A percentile compares a stretch with the other conserved stretches of the same genome.
Evolutionary conservation across 2,888 invertebrate species (phyloP).

Genomic region (Drosophila subquinaria): DNA sequence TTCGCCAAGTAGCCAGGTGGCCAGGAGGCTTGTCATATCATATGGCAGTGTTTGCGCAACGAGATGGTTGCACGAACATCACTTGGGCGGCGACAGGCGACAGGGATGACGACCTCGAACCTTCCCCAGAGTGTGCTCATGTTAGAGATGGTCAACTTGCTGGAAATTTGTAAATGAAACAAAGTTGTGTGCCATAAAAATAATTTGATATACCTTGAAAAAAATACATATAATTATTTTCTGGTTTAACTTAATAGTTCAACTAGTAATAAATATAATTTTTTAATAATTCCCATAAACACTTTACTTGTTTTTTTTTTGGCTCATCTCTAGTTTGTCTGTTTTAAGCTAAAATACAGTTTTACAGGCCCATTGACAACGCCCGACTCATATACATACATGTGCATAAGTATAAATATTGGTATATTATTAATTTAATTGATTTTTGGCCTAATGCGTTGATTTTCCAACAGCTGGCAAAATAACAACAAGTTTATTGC

Average conservation of each 20-base stretch:
- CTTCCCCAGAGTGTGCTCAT: conserved; percentile 10
- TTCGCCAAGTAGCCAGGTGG: conserved; percentile 26
- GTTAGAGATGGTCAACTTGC: conserved; percentile 34
- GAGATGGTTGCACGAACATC: conserved; percentile 62
- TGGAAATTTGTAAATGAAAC: not conserved
- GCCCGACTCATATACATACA: conserved; percentile 1
- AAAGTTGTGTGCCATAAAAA: not conserved
- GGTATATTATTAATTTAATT: conserved; percentile 71
- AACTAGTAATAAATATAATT: conserved; percentile 4
- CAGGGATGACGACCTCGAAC: conserved; percentile 10
- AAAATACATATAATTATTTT: conserved; percentile 7
- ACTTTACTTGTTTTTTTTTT: too few species aligned
- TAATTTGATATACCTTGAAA: not conserved
- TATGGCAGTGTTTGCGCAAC: conserved; percentile 69
- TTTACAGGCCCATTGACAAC: conserved; percentile 15
- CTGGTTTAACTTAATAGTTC: conserved; percentile 20
- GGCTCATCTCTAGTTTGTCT: conserved; percentile 21
- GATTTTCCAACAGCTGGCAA: conserved; percentile 67
- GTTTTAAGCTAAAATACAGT: not conserved
- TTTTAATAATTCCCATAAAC: not conserved
- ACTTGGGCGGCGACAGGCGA: conserved; percentile 21
- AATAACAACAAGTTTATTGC: conserved; percentile 61
- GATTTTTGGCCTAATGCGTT: conserved; percentile 66
- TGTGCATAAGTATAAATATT: conserved; percentile 41
- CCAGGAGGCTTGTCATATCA: conserved; percentile 56